These are phyloP conservation scores for Stigmatopora nigra DNA, from an alignment of 2,113 vertebrate genomes.

Conservation along the genomic window DNA sequence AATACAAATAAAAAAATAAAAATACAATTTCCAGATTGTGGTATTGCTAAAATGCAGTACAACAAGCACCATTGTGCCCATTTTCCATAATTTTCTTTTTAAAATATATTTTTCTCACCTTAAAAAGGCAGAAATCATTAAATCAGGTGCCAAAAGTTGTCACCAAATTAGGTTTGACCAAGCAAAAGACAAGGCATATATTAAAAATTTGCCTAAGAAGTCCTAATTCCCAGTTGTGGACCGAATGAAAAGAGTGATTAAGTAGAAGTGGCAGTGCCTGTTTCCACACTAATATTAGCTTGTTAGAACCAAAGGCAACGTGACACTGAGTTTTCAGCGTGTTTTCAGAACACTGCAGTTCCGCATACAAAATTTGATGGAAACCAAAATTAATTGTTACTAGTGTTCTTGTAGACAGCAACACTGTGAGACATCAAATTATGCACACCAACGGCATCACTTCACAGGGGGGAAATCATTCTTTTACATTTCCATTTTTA, in stretches of 20 bases:
- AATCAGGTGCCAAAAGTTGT: neutral
- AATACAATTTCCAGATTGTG: too few relatives aligned
- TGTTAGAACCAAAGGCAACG: conserved; percentile 22
- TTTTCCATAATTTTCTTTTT: neutral
- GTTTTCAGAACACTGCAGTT: conserved; percentile 23
- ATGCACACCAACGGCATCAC: conserved; percentile 52
- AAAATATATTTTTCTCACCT: neutral
- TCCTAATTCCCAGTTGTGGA: neutral
- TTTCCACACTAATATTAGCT: conserved; percentile 13
- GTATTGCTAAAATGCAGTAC: too few relatives aligned
- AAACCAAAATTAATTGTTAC: conserved; percentile 55
- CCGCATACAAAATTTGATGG: conserved; percentile 31
- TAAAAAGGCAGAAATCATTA: neutral
- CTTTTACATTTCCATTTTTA: conserved; percentile 71
- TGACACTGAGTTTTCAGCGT: conserved; percentile 22
- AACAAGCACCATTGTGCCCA: too few relatives aligned
- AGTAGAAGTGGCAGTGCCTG: conserved; percentile 3
- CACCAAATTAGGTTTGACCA: neutral
- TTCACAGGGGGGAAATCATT: conserved; percentile 40
- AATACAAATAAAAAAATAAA: neutral
- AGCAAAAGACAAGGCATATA: neutral
- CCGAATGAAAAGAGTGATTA: neutral
- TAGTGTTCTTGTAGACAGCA: conserved; percentile 36
- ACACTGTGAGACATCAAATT: conserved; percentile 48
- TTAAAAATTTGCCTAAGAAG: neutral